A percentile compares a stretch with the other conserved stretches of the same genome.
Evolutionary conservation across 2,113 vertebrate species (phyloP).

Genomic region (Illadopsis cleaveri): DNA sequence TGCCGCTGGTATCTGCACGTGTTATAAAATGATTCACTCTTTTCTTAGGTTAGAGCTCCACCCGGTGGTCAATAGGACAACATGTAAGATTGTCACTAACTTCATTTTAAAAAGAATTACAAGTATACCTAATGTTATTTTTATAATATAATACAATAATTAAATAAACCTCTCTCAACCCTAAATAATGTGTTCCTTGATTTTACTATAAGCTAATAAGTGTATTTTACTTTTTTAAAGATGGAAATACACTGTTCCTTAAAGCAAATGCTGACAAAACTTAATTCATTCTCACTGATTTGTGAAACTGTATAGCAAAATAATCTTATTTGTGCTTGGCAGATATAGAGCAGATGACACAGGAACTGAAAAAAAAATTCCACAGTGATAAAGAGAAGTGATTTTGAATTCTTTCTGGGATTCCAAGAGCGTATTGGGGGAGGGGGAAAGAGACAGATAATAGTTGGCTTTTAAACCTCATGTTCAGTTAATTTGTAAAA

Average conservation of each 20-base stretch:
- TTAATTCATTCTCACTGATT: not conserved
- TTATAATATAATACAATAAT: no score
- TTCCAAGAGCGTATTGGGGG: fast-evolving
- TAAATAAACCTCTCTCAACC: no score
- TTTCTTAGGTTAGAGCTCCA: constrained; percentile 72
- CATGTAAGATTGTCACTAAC: not conserved
- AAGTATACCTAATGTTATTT: not conserved
- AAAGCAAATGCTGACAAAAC: not conserved
- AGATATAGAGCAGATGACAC: not conserved
- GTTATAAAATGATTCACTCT: not conserved
- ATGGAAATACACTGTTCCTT: not conserved
- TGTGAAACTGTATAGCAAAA: not conserved
- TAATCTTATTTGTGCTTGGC: not conserved
- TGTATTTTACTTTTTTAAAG: not conserved
- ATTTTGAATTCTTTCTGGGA: not conserved
- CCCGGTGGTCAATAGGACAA: constrained; percentile 46
- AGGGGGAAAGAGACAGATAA: not conserved
- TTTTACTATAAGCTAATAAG: not conserved
- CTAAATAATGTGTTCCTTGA: not conserved
- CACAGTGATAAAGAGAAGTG: not conserved
- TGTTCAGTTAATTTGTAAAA: not conserved
- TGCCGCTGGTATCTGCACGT: not conserved
- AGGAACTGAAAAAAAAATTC: not conserved
- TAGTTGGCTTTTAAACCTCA: not conserved
- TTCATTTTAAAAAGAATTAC: not conserved